Conservation (phyloP, 2,113 vertebrate species). For the Ardeotis arabs region DNA sequence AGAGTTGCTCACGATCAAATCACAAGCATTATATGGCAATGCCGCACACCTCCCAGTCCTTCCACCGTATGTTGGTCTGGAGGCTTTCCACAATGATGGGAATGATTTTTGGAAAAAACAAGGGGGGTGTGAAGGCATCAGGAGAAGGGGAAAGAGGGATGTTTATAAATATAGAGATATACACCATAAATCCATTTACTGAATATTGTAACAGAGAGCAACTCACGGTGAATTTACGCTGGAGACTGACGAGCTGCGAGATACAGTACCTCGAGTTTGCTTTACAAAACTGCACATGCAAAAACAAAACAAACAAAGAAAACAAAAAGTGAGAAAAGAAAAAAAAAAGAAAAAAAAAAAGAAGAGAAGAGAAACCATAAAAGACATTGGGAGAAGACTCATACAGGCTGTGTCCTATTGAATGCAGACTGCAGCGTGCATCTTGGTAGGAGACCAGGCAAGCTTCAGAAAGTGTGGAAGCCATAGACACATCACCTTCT, state of each 20-base stretch:
- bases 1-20: slow-evolving; percentile 53
- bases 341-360: slow-evolving; percentile 64
- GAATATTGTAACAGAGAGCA: slow-evolving; percentile 82
- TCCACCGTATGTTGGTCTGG: slow-evolving; percentile 20
- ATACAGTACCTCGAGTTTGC: slow-evolving; percentile 91
- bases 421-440: slow-evolving; percentile 23
- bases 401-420: not conserved
- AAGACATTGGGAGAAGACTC: slow-evolving; percentile 49
- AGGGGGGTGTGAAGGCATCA: not conserved
- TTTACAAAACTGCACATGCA: slow-evolving; percentile 98
- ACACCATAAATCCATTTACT: slow-evolving; percentile 63
- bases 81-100: slow-evolving; percentile 62
- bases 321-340: slow-evolving; percentile 85
- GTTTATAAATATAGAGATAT: not conserved
- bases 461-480: slow-evolving; percentile 9
- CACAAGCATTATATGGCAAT: slow-evolving; percentile 32
- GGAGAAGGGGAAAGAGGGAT: slow-evolving; percentile 10
- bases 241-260: slow-evolving; percentile 95
- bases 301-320: slow-evolving; percentile 81
- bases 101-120: slow-evolving; percentile 20
- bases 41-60: slow-evolving; percentile 31
- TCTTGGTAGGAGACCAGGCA: slow-evolving; percentile 40
- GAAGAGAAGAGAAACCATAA: slow-evolving; percentile 61
- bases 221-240: slow-evolving; percentile 98
- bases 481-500: not conserved